phyloP scores from a whole-genome alignment of 2,797 vertebrate genomes.

The Intellagama lesueurii region DNA sequence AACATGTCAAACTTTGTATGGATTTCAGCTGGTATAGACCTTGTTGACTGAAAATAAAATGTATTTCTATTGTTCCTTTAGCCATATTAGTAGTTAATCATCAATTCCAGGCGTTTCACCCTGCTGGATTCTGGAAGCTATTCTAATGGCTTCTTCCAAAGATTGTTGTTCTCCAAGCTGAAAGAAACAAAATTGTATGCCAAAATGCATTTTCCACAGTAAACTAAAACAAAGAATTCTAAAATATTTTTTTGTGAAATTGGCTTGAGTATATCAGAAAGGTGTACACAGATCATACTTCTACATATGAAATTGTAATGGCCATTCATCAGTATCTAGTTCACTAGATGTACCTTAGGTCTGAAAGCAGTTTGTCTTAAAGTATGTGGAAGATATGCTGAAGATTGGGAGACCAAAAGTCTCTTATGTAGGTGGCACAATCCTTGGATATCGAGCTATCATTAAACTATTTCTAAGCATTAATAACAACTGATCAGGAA shows the following conservation, averaged over 20 bases:
- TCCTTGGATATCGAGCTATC: not conserved
- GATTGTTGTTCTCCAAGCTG: constrained; percentile 98
- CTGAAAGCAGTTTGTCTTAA: not conserved
- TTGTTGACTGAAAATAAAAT: constrained; percentile 76
- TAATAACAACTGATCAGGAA: not conserved
- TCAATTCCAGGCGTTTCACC: constrained; percentile 96
- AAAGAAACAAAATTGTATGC: constrained; percentile 52
- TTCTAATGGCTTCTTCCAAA: constrained; percentile 98
- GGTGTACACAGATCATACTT: not conserved
- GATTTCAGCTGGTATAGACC: constrained; percentile 67
- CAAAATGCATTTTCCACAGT: not conserved
- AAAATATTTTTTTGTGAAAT: not conserved
- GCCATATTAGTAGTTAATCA: constrained; percentile 83
- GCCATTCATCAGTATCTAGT: not conserved
- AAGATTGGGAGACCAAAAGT: not conserved
- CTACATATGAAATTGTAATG: constrained; percentile 13
- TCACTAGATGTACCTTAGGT: not conserved
- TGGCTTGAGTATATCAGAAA: constrained; percentile 4
- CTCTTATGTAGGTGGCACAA: not conserved
- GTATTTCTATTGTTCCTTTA: constrained; percentile 67
- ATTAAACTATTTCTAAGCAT: not conserved
- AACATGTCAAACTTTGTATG: constrained; percentile 68
- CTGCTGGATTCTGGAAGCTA: constrained; percentile 99
- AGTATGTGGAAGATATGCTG: not conserved
- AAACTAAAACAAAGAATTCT: not conserved